A percentile compares a stretch with the other conserved stretches of the same genome.
phyloP scores from a whole-genome alignment of 2,797 vertebrate genomes.

The Serranus cabrilla region DNA sequence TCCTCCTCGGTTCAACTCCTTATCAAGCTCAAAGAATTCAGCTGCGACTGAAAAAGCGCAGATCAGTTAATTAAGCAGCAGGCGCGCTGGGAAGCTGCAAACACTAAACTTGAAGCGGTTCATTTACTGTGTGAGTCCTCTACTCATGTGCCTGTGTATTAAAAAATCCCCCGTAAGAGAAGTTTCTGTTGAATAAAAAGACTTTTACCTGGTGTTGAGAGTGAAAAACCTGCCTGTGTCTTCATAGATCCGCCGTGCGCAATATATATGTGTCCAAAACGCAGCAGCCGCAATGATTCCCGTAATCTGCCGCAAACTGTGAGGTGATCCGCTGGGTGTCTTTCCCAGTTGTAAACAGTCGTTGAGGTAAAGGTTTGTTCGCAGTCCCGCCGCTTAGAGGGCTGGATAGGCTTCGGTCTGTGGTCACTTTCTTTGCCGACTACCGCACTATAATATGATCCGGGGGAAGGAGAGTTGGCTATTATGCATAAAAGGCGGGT shows the following conservation, averaged over 20 bases:
- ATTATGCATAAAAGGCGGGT: conserved; percentile 82
- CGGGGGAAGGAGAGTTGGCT: conserved; percentile 45
- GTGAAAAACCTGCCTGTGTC: conserved; percentile 54
- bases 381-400: conserved; percentile 36
- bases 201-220: conserved; percentile 66
- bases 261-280: conserved; percentile 24
- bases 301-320: conserved; percentile 4
- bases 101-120: neutral
- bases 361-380: conserved; percentile 25
- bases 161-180: neutral
- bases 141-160: neutral
- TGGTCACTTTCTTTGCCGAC: conserved; percentile 75
- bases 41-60: conserved; percentile 46
- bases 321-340: neutral
- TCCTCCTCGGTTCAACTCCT: conserved; percentile 45
- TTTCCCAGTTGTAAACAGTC: conserved; percentile 26
- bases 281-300: neutral
- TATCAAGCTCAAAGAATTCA: conserved; percentile 61
- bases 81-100: conserved; percentile 10
- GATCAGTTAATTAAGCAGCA: conserved; percentile 56
- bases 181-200: neutral
- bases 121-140: neutral
- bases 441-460: conserved; percentile 80
- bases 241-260: conserved; percentile 73
- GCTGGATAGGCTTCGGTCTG: conserved; percentile 52